Conservation (phyloP, 2,797 vertebrate species). For the Cirrhinus molitorella region DNA sequence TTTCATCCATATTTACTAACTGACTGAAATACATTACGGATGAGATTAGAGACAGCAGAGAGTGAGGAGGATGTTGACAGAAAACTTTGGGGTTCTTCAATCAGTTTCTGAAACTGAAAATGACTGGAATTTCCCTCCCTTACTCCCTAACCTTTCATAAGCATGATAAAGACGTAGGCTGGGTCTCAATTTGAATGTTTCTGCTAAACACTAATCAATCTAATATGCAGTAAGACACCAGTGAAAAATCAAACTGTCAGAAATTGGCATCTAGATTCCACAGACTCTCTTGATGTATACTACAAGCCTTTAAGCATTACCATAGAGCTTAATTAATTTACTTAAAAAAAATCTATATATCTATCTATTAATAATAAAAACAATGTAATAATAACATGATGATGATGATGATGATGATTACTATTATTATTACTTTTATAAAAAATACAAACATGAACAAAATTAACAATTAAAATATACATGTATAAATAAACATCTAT, state of each 20-base stretch:
- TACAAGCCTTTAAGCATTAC: background rate
- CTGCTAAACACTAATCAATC: background rate
- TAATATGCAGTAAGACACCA: background rate
- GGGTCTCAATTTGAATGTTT: background rate
- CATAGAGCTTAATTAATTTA: background rate
- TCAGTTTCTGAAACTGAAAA: background rate
- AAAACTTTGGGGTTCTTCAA: background rate
- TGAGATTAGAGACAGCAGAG: conserved; percentile 7
- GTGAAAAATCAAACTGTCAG: background rate
- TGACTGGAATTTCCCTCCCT: background rate
- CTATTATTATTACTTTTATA: too few relatives aligned
- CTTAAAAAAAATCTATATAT: too few relatives aligned
- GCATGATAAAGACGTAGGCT: background rate
- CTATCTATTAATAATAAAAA: too few relatives aligned
- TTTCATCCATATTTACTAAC: conserved; percentile 51
- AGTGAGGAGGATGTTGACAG: background rate
- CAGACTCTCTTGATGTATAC: background rate
- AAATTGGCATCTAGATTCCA: background rate
- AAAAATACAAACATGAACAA: too few relatives aligned
- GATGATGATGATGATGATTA: too few relatives aligned
- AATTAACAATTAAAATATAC: too few relatives aligned
- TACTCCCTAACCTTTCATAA: background rate
- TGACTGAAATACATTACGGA: conserved; percentile 33
- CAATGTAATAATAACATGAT: too few relatives aligned
- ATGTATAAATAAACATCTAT: too few relatives aligned